Base-by-base conservation (phyloP, 2,113 vertebrate species). In the Sturnira hondurensis region DNA sequence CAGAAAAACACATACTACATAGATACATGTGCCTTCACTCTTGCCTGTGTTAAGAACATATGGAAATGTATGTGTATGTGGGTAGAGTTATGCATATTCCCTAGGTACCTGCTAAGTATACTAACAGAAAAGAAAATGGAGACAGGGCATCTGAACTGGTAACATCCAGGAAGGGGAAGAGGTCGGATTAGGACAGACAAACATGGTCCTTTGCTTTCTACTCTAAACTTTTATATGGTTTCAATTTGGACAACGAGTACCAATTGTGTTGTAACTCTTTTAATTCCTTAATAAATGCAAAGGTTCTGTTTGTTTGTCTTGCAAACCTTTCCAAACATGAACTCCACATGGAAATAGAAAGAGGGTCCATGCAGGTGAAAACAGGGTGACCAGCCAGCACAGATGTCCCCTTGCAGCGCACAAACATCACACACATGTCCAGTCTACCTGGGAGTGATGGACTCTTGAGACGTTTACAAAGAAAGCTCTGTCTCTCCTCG, bases 401-500 rank as follows among this genome's bases (percentile, higher is more conserved):
- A 56, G 76, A 80, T 12, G 36, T 20, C 36, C 19, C n/a, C 43
- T 93, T 56, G 14, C 76, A 73, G 9, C 7, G 2, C 36, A 38
- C 14, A 16, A 1, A 16, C 5, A 19, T 22, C 50, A 38, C 50
- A 38, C 28, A 22, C 31, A 36, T 22, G 3, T 31, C 41, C 38
- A 54, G 13, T 47, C 85, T 50, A 41, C 43, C 76, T 85, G 41
- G 58, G 70, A 83, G 26, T 7, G n/a, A 78, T 11, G 20, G 15
- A 38, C 2, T 52, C 88, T 22, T 73, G n/a, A 83, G 45, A n/a
- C 4, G 15, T 85, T 52, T 50, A 87, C 5, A 43, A 87, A 93
- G 67, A 52, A 45, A 36, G 56, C 33, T 89, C 92, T 92, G 52
- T 88, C 94, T 89, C 85, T 95, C 41, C 7, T 54, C 33, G 89